Percentiles rank a stretch among this genome's conserved stretches.
These are phyloP conservation scores for Thereva unica DNA, from an alignment of 2,888 invertebrate species.

Conservation along the genomic window DNA sequence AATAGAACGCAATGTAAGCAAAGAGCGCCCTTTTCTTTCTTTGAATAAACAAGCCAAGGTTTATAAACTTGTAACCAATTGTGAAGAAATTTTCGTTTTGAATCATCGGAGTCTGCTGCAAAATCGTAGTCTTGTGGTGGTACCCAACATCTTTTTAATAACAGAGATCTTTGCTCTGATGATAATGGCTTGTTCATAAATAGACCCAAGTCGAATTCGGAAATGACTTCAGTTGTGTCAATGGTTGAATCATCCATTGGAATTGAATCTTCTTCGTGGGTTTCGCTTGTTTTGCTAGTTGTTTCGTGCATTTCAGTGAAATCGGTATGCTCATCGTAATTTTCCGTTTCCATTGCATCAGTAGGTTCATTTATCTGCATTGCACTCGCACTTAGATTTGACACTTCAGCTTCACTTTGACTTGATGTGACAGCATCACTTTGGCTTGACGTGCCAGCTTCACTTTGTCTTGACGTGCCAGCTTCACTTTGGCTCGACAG, in stretches of 20 bases:
- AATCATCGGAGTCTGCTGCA: too few species aligned
- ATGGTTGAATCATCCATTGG: slow-evolving; percentile 23
- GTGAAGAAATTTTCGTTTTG: too few species aligned
- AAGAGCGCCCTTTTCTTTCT: too few species aligned
- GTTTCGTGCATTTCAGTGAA: slow-evolving; percentile 23
- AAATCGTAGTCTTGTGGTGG: too few species aligned
- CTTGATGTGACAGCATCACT: slow-evolving; percentile 19
- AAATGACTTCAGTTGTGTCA: slow-evolving; percentile 23
- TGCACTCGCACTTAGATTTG: slow-evolving; percentile 17
- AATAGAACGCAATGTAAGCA: slow-evolving; percentile 3
- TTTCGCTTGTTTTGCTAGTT: neutral
- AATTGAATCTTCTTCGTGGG: slow-evolving; percentile 22
- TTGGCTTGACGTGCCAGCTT: neutral
- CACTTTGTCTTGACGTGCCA: too few species aligned
- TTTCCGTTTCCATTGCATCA: slow-evolving; percentile 22
- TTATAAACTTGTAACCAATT: too few species aligned
- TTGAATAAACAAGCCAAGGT: too few species aligned
- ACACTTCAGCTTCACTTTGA: slow-evolving; percentile 23
- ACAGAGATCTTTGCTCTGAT: slow-evolving; percentile 23
- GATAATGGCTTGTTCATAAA: slow-evolving; percentile 23
- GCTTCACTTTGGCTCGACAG: neutral
- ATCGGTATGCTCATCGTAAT: slow-evolving; percentile 22
- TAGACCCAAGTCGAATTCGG: slow-evolving; percentile 22
- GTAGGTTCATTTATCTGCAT: slow-evolving; percentile 23
- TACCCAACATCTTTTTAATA: slow-evolving; percentile 11